Evolutionary conservation across 2,797 vertebrate species (phyloP).

Genomic region (Anas acuta): DNA sequence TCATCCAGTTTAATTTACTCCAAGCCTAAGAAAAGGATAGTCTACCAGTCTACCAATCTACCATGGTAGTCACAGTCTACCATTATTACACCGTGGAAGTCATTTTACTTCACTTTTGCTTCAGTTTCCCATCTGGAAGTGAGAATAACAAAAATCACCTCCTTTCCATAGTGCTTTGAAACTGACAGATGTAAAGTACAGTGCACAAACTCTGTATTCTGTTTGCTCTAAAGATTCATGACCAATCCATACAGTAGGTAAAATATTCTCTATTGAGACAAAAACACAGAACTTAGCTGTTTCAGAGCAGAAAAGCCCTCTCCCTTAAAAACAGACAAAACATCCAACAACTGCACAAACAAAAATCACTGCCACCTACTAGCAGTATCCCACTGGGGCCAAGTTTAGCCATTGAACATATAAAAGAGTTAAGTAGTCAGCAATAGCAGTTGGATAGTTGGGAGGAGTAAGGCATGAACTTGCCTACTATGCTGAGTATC

Average conservation of each 20-base stretch:
- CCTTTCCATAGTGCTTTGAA: not conserved
- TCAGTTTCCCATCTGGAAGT: not conserved
- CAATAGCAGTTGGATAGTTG: not conserved
- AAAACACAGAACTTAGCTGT: not conserved
- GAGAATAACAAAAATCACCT: not conserved
- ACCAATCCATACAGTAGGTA: not conserved
- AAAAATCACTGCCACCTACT: too few relatives aligned
- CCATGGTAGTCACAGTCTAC: too few relatives aligned
- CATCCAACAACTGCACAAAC: not conserved
- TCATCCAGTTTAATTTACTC: not conserved
- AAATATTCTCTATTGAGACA: not conserved
- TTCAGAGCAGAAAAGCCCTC: not conserved
- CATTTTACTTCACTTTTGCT: not conserved
- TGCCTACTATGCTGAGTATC: too few relatives aligned
- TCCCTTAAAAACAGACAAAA: not conserved
- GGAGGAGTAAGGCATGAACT: not conserved
- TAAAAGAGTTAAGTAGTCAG: not conserved
- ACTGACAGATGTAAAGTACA: not conserved
- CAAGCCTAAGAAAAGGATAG: not conserved
- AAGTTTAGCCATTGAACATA: not conserved
- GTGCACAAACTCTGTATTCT: not conserved
- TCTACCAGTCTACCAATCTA: too few relatives aligned
- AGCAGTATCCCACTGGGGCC: not conserved
- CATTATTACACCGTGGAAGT: not conserved
- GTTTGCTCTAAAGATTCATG: not conserved